These are phyloP conservation scores for Calyptomena viridis DNA, from an alignment of 2,113 vertebrate genomes.

Conservation along the genomic window DNA sequence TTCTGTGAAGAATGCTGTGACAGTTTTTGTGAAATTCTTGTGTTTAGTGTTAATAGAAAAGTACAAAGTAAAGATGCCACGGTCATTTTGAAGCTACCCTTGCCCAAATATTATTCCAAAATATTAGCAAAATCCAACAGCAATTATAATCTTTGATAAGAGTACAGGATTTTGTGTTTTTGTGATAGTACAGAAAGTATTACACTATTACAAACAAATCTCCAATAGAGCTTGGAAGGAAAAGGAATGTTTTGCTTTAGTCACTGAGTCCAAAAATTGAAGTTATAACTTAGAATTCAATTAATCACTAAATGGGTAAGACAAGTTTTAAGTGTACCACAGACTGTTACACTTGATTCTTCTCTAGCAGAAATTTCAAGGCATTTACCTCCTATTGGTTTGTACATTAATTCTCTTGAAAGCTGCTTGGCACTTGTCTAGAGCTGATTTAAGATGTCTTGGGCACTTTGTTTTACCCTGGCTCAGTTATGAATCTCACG, in stretches of 20 bases:
- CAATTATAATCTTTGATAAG: neutral
- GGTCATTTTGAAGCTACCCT: neutral
- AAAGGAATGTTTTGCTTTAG: neutral
- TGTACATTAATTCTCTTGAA: conserved; percentile 60
- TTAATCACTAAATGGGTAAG: neutral
- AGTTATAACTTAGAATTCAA: neutral
- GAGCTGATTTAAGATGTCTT: conserved; percentile 53
- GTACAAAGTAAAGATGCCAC: neutral
- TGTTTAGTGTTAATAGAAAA: neutral
- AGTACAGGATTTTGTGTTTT: neutral
- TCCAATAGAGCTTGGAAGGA: neutral
- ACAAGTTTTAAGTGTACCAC: neutral
- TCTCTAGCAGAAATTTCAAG: conserved; percentile 1
- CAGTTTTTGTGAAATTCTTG: neutral
- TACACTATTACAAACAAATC: neutral
- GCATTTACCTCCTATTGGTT: conserved; percentile 46
- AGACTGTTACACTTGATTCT: neutral
- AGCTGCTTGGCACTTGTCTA: conserved; percentile 23
- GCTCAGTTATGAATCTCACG: conserved; percentile 2
- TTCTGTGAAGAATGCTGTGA: neutral
- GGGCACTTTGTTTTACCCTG: conserved; percentile 40
- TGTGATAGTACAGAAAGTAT: neutral
- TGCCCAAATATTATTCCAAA: neutral
- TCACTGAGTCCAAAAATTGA: neutral
- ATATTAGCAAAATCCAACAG: neutral